Percentiles rank a stretch among this genome's conserved stretches.
Conservation (phyloP, 1,140 invertebrate species). For the Drosophila subobscura region DNA sequence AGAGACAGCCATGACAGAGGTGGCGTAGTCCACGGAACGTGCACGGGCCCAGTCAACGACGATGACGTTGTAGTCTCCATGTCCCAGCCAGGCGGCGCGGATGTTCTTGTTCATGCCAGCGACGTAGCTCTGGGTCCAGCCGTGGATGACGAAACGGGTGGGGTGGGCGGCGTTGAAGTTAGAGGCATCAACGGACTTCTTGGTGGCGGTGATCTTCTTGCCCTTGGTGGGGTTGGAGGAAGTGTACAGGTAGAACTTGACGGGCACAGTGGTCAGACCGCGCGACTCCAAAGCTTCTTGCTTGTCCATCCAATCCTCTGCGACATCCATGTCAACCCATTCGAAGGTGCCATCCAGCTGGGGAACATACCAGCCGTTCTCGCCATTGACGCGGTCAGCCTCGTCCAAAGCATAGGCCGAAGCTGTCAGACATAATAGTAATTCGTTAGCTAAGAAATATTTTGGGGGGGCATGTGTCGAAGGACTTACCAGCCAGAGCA, state of each 20-base stretch:
- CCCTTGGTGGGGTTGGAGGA: conserved; percentile 53
- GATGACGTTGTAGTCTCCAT: conserved; percentile 85
- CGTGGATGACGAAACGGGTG: conserved; percentile 78
- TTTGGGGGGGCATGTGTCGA: not conserved
- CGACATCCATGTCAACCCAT: conserved; percentile 72
- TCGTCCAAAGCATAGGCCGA: conserved; percentile 56
- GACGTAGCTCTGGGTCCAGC: conserved; percentile 66
- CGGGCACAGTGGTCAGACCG: conserved; percentile 52
- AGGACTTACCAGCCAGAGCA: conserved; percentile 56
- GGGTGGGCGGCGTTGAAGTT: conserved; percentile 64
- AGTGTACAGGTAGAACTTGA: conserved; percentile 73
- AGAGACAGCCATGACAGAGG: conserved; percentile 79
- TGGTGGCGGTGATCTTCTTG: conserved; percentile 59
- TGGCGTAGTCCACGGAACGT: conserved; percentile 84
- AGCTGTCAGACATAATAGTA: conserved; percentile 22
- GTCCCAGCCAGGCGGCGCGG: conserved; percentile 84
- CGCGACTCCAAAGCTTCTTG: conserved; percentile 51
- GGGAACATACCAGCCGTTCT: conserved; percentile 80
- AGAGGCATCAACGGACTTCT: conserved; percentile 59
- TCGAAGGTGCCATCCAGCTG: conserved; percentile 61
- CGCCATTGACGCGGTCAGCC: conserved; percentile 65
- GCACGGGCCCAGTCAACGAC: conserved; percentile 87
- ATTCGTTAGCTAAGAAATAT: not conserved
- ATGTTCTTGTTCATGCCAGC: conserved; percentile 69
- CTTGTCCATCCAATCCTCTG: conserved; percentile 50